Evolutionary conservation across 2,888 invertebrate species (phyloP).

Genomic region (Apamea crenata): DNA sequence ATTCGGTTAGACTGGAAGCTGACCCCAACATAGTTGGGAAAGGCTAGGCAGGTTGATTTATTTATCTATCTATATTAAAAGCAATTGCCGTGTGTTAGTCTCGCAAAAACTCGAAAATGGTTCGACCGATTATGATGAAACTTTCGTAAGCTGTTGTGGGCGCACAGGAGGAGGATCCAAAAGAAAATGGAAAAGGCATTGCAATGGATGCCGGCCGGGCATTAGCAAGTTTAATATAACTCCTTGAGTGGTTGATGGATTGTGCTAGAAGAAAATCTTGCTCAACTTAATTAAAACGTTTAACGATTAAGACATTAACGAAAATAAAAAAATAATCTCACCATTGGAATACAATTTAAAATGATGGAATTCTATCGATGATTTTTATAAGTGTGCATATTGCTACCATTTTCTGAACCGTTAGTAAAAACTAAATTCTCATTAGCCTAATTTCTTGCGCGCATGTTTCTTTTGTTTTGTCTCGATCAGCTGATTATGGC

Average conservation of each 20-base stretch:
- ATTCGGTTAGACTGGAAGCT: neutral
- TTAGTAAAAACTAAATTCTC: conserved; percentile 6
- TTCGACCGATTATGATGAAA: neutral
- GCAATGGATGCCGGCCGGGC: neutral
- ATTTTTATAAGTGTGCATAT: neutral
- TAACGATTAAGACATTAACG: neutral
- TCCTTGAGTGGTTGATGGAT: neutral
- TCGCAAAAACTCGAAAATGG: neutral
- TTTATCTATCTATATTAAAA: conserved; percentile 1
- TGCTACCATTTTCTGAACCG: conserved; percentile 5
- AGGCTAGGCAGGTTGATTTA: neutral
- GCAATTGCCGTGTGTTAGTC: neutral
- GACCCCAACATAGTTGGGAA: neutral
- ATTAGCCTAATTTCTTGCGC: conserved; percentile 12
- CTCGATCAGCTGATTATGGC: conserved; percentile 45
- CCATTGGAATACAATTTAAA: neutral
- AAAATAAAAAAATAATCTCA: neutral
- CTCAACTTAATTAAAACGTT: neutral
- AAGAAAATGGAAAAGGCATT: neutral
- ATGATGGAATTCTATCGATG: neutral
- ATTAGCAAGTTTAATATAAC: neutral
- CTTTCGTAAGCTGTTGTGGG: neutral
- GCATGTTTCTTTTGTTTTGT: conserved; percentile 19
- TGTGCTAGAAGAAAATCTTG: neutral
- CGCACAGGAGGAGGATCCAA: neutral